phyloP scores from a whole-genome alignment of 2,888 invertebrate species.

The Megastigmus dorsalis region DNA sequence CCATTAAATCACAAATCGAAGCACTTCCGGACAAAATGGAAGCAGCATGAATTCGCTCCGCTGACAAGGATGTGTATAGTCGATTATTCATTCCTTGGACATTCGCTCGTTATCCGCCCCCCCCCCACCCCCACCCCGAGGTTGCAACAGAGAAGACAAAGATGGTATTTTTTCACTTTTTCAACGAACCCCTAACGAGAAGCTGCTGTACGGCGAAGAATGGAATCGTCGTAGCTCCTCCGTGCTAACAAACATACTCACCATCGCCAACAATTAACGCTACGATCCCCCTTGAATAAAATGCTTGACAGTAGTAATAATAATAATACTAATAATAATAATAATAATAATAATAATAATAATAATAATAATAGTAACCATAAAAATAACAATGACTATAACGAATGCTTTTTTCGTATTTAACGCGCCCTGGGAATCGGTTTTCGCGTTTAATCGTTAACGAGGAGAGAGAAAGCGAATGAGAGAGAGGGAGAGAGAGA shows the following conservation, averaged over 20 bases:
- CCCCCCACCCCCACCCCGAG: too few relatives aligned
- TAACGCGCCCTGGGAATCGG: conserved; percentile 6
- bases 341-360: too few relatives aligned
- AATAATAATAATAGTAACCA: too few relatives aligned
- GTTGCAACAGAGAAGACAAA: too few relatives aligned
- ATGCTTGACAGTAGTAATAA: too few relatives aligned
- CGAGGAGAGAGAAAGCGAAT: neutral
- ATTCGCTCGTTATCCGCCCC: neutral
- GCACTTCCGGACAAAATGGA: conserved; percentile 1
- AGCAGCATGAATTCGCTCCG: neutral
- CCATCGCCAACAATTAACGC: too few relatives aligned
- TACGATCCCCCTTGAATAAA: too few relatives aligned
- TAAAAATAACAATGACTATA: neutral
- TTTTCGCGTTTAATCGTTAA: conserved; percentile 45
- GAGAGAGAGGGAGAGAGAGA: neutral
- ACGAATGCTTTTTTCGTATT: neutral
- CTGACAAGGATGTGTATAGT: neutral
- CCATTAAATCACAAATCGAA: conserved; percentile 12
- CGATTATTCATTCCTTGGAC: neutral
- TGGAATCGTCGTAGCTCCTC: too few relatives aligned
- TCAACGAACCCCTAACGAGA: too few relatives aligned
- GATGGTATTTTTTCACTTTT: too few relatives aligned
- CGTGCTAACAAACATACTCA: too few relatives aligned
- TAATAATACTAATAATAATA: neutral
- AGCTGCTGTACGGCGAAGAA: too few relatives aligned